Percentiles rank a stretch among this genome's conserved stretches.
These are phyloP conservation scores for Baryphthengus martii DNA, from an alignment of 2,113 vertebrate species.

Conservation along the genomic window DNA sequence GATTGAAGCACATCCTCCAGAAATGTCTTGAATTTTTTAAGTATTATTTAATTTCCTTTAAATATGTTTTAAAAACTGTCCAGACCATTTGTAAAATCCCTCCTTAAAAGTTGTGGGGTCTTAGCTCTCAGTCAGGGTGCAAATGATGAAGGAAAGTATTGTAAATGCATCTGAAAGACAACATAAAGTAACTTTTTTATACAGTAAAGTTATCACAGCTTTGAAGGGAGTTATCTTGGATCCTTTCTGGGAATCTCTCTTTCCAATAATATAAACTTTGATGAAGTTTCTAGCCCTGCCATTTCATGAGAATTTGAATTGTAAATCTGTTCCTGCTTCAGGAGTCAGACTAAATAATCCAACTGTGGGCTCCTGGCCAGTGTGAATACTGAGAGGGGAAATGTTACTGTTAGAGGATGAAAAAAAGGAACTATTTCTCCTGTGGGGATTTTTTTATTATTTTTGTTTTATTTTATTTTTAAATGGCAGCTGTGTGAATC, in stretches of 20 bases:
- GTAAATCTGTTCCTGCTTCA: slow-evolving; percentile 33
- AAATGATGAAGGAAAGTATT: not conserved
- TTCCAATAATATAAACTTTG: slow-evolving; percentile 31
- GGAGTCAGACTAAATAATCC: slow-evolving; percentile 45
- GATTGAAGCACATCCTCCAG: not conserved
- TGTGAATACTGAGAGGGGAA: not conserved
- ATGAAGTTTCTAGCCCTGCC: slow-evolving; percentile 7
- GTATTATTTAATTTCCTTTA: fast-evolving
- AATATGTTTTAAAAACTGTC: not conserved
- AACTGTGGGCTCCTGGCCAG: not conserved
- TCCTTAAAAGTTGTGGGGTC: not conserved
- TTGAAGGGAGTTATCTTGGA: not conserved
- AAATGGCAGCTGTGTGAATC: slow-evolving; percentile 15
- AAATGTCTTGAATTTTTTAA: not conserved
- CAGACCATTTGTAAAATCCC: not conserved
- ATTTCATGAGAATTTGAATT: slow-evolving; percentile 37
- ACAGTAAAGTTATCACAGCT: not conserved
- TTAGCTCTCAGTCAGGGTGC: not conserved
- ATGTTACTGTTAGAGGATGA: not conserved
- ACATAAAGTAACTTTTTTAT: not conserved
- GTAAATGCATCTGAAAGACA: not conserved
- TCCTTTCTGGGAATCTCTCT: slow-evolving; percentile 1
- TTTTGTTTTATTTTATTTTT: slow-evolving; percentile 8
- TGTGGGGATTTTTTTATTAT: not conserved
- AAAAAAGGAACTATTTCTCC: not conserved